Percentiles rank a stretch among this genome's conserved stretches.
Evolutionary conservation across 2,113 vertebrate species (phyloP).

Genomic region (Smithornis capensis): DNA sequence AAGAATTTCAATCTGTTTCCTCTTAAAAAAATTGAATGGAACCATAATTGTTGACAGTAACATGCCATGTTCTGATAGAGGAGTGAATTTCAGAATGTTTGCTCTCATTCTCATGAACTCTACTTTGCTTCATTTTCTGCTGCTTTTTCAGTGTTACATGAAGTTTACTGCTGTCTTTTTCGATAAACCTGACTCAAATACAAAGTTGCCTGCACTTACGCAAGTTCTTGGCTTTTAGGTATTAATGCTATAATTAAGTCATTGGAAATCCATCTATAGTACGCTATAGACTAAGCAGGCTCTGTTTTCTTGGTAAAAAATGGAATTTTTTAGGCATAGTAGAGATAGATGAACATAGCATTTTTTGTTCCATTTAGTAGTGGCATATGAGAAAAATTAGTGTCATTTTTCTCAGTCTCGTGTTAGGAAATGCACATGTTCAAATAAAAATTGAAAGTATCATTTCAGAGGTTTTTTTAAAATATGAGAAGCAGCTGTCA

Average conservation of each 20-base stretch:
- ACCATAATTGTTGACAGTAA: neutral
- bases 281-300: neutral
- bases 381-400: neutral
- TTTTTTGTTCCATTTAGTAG: neutral
- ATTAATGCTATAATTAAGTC: neutral
- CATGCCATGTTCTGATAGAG: accelerated
- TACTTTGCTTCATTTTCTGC: neutral
- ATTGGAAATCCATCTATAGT: neutral
- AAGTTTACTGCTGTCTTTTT: neutral
- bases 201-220: neutral
- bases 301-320: neutral
- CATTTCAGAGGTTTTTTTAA: neutral
- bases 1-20: neutral
- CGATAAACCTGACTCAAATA: neutral
- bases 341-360: neutral
- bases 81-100: neutral
- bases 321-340: neutral
- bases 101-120: accelerated
- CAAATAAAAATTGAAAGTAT: neutral
- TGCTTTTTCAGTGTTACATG: neutral
- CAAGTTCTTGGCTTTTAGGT: neutral
- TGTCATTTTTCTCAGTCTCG: neutral
- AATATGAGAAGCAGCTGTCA: neutral
- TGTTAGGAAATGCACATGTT: neutral
- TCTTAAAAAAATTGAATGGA: neutral